Base-by-base conservation (phyloP, 37 sponge, comb jelly and placozoan species). In the Diacarnus erythraeanus region DNA sequence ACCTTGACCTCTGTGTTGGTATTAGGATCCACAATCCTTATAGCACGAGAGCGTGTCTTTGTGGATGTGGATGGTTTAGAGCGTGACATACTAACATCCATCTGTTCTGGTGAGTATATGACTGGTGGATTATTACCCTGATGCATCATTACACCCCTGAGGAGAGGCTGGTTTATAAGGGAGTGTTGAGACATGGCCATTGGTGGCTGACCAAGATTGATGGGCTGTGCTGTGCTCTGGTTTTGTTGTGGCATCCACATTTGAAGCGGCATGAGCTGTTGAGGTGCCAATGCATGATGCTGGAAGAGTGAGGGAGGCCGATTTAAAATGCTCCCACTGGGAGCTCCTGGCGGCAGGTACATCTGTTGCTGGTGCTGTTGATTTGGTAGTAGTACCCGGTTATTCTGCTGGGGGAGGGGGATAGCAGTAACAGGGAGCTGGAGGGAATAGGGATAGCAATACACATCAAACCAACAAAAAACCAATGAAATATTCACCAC, bases 1-100 rank as follows among this genome's bases (percentile, higher is more conserved):
- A 79, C 36, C 31, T 60, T 51, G 10, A 87, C 88, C 26, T 82
- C 88, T 1, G 73, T 72, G 2, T 82, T 81, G 3, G 91, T 87
- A 42, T 74, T 43, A 20, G 91, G 91, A 42, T 90, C 74, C 15
- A 81, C 67, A 33, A 90, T 90, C 4, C 64, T 79, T 23, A 90
- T 64, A 27, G 91, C 91, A 31, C 60, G 57, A 25, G 78, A 77
- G 26, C 17, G 42, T 39, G 35, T 21, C 42, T 67, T 72, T 30
- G 15, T 22, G 10, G 64, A 59, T 36, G 54, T 33, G 70, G 12
- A 3, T 39, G 12, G 57, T 25, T 18, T 20, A 9, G 56, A 8
- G 29, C 27, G 27, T 8, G 26, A 4, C 4, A 12, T 4, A 8
- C 20, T 25, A 63, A 63, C 64, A 15, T 63, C n/a, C 8, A 8